These are phyloP conservation scores for Carcharodon carcharias DNA, from an alignment of 2,797 vertebrate genomes.

Conservation along the genomic window DNA sequence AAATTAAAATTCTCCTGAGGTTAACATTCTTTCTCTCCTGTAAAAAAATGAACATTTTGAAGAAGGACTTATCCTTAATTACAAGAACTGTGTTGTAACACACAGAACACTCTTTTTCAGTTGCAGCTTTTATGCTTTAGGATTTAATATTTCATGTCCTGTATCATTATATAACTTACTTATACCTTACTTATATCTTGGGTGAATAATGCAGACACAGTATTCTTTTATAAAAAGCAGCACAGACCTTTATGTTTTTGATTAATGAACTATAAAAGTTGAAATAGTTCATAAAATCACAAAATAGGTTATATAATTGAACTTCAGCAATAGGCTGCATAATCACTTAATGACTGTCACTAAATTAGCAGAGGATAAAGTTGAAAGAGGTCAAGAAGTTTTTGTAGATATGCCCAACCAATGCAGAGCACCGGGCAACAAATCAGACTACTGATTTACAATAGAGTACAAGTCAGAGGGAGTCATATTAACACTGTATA, in stretches of 20 bases:
- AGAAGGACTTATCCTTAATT: neutral
- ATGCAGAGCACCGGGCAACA: neutral
- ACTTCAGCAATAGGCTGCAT: neutral
- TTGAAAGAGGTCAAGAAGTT: neutral
- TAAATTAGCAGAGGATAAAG: neutral
- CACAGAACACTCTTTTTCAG: too few species aligned
- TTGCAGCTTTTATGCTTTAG: neutral
- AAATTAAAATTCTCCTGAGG: neutral
- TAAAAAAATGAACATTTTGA: neutral
- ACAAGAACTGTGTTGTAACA: neutral
- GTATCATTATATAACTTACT: neutral
- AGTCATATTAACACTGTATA: neutral
- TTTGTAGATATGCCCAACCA: neutral
- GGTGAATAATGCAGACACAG: neutral
- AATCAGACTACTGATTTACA: neutral
- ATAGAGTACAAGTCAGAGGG: neutral
- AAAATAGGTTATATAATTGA: neutral
- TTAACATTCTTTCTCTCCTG: neutral
- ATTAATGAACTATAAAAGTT: neutral
- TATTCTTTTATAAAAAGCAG: neutral
- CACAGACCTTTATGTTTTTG: neutral
- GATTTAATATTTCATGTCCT: slow-evolving; percentile 6
- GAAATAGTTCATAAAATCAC: neutral
- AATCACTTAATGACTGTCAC: neutral
- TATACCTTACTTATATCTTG: neutral